Percentiles rank a stretch among this genome's conserved stretches.
phyloP scores from a whole-genome alignment of 2,888 invertebrate genomes.

The Zeuzera pyrina region DNA sequence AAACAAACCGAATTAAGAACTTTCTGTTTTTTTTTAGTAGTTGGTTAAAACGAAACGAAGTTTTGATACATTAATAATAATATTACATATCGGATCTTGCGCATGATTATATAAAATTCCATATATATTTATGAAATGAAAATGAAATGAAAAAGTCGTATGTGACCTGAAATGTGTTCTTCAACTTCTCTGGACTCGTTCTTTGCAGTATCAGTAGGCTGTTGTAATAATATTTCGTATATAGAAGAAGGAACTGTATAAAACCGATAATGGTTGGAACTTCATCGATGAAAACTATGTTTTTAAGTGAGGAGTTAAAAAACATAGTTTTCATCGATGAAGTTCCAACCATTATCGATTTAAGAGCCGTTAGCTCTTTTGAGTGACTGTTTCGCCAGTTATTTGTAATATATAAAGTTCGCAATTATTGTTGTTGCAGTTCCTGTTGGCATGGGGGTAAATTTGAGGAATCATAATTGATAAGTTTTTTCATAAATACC shows the following conservation, averaged over 20 bases:
- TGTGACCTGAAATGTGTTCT: conserved; percentile 1
- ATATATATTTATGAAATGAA: not conserved
- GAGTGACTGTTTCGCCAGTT: not conserved
- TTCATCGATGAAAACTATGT: no score
- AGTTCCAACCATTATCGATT: conserved; percentile 1
- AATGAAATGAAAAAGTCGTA: not conserved
- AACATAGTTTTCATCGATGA: not conserved
- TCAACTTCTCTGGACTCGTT: not conserved
- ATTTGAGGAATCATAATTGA: conserved; percentile 6
- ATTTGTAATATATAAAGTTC: conserved; percentile 1
- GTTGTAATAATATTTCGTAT: no score
- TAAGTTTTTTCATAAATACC: conserved; percentile 8
- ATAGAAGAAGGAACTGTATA: no score
- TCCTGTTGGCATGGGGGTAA: conserved; percentile 4
- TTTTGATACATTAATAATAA: no score
- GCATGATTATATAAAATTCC: not conserved
- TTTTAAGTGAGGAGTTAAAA: no score
- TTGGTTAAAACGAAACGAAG: no score
- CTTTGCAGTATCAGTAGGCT: no score
- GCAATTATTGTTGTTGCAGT: conserved; percentile 5
- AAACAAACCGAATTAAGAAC: no score
- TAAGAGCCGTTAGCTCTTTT: not conserved
- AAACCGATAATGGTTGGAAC: no score
- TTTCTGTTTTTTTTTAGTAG: no score
- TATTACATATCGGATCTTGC: not conserved